These are phyloP conservation scores for Tipula confusa DNA, from an alignment of 2,888 invertebrate genomes.

Conservation along the genomic window DNA sequence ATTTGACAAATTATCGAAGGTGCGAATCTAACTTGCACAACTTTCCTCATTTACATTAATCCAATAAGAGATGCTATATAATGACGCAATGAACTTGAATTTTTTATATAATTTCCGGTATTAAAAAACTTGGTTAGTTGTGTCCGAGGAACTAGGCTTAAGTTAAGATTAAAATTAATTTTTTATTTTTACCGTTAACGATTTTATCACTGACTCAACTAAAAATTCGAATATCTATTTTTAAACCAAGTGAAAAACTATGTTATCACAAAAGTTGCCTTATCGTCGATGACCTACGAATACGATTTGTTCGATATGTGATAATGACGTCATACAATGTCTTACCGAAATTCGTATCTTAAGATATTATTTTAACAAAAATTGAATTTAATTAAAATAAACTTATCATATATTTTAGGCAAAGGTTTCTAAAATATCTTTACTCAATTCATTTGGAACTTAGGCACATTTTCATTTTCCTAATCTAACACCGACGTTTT, in stretches of 20 bases:
- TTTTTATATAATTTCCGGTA: too few relatives aligned
- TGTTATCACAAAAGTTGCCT: not conserved
- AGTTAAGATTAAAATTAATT: too few relatives aligned
- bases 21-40: too few relatives aligned
- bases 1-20: too few relatives aligned
- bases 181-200: too few relatives aligned
- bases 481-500: not conserved
- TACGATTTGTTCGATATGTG: not conserved
- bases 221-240: not conserved
- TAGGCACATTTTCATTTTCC: not conserved
- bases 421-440: not conserved
- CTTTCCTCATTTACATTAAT: too few relatives aligned
- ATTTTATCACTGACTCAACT: too few relatives aligned
- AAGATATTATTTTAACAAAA: not conserved
- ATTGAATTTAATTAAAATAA: not conserved
- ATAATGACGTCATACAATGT: not conserved
- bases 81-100: too few relatives aligned
- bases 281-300: not conserved
- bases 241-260: not conserved
- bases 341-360: not conserved
- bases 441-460: not conserved
- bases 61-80: too few relatives aligned
- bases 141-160: too few relatives aligned
- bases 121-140: too few relatives aligned
- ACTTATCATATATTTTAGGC: not conserved